Evolutionary conservation across 1,140 invertebrate species (phyloP), one percentile per base, ranked within the genome.

Genomic region (Rhopalosiphum padi): DNA sequence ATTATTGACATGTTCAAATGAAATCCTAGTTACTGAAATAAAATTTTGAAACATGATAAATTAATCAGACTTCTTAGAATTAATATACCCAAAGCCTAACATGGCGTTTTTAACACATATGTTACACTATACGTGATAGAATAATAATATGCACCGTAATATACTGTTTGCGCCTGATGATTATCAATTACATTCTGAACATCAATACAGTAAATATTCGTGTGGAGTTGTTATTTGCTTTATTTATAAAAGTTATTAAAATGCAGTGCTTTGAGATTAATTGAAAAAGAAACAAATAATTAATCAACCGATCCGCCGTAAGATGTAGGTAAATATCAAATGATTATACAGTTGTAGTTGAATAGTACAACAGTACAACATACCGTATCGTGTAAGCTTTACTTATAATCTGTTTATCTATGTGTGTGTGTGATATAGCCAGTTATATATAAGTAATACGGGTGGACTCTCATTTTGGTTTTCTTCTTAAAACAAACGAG

Each of bases 401-500:
- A n/a, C 60, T 77, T 77, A n/a, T n/a, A 77, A 77, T 77, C 15
- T 35, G 30, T 77, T 5, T 77, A n/a, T n/a, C 1, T 77, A 9
- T 68, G 23, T 25, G 55, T 9, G 53, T 53, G 22, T 23, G 51
- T 53, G 53, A 37, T 37, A 35, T 77, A 35, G 77, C 77, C 8
- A 0, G 41, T 41, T 2, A 41, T 37, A 2, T 83, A 43, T 15
- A n/a, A 87, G 43, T 15, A 35, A 77, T 48, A 48, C 23, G 48
- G 30, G 21, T 11, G 6, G 30, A n/a, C 8, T 60, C 23, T 37
- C 22, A 60, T 55, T 90, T 90, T 90, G 23, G 88, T 41, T 90
- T n/a, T 90, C 88, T 55, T 55, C 88, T 55, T 55, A 22, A 90
- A 55, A 90, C 88, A 55, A 37, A 41, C 88, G 11, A 30, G 35